A percentile compares a stretch with the other conserved stretches of the same genome.
Evolutionary conservation across 2,797 vertebrate genomes (phyloP).

Genomic region (Falco berigora): DNA sequence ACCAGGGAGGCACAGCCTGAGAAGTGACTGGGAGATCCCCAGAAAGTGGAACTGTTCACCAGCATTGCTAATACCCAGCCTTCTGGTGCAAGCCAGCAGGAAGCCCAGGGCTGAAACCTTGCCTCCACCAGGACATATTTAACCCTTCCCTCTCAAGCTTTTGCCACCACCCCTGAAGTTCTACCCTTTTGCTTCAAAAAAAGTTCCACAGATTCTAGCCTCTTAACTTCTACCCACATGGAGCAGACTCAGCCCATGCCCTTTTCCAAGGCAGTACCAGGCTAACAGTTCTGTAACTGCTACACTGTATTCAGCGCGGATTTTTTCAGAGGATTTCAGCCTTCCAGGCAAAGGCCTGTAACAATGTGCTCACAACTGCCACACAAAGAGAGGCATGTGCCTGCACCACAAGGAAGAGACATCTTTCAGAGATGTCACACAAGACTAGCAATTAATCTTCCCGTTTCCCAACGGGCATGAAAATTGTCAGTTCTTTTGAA

Average conservation of each 20-base stretch:
- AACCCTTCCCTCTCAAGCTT: background rate
- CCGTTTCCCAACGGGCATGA: rapidly evolving
- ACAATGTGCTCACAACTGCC: rapidly evolving
- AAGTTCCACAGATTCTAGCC: no score
- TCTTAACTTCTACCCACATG: background rate
- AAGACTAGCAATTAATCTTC: background rate
- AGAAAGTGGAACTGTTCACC: no score
- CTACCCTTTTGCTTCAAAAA: background rate
- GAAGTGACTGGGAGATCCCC: background rate
- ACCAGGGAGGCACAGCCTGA: no score
- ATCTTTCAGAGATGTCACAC: background rate
- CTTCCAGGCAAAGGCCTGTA: rapidly evolving
- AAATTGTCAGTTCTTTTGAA: background rate
- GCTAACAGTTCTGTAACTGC: background rate
- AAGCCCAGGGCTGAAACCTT: background rate
- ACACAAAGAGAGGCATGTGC: rapidly evolving
- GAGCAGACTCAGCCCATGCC: rapidly evolving
- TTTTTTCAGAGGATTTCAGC: background rate
- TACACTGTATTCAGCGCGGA: rapidly evolving
- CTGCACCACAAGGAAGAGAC: background rate
- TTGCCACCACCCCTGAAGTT: background rate
- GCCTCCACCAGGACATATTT: background rate
- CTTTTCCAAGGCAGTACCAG: background rate
- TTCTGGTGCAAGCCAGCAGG: background rate
- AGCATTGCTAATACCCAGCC: no score